Percentiles rank a stretch among this genome's conserved stretches.
These are phyloP conservation scores for Prionailurus viverrinus DNA, from an alignment of 2,113 vertebrate species.

Conservation along the genomic window DNA sequence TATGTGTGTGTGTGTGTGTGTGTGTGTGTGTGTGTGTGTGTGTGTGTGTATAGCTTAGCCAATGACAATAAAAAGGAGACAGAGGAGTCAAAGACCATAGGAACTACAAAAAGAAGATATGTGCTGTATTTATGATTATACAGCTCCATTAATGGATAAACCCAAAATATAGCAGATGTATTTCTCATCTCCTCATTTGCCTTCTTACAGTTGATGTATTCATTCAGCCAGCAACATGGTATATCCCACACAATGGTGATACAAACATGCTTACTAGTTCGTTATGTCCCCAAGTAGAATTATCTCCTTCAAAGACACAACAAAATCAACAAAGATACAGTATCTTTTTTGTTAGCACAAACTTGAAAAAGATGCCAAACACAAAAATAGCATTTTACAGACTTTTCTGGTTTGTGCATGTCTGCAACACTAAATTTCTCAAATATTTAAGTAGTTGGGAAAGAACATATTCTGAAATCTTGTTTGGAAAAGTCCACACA, in stretches of 20 bases:
- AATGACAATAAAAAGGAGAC: background rate
- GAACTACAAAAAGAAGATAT: slow-evolving; percentile 17
- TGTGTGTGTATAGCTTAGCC: background rate
- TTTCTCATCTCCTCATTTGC: background rate
- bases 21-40: no score
- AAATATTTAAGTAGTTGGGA: background rate
- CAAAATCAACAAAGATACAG: background rate
- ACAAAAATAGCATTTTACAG: background rate
- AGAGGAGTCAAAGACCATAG: background rate
- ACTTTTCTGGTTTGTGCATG: background rate
- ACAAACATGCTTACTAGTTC: background rate
- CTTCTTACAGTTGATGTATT: background rate
- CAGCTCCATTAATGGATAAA: background rate
- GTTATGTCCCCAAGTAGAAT: slow-evolving; percentile 5
- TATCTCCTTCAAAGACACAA: slow-evolving; percentile 21
- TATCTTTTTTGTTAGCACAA: slow-evolving; percentile 8
- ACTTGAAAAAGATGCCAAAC: slow-evolving; percentile 10
- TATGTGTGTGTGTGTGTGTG: no score
- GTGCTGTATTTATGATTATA: background rate
- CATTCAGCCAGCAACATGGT: background rate
- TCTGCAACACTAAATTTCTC: slow-evolving; percentile 38
- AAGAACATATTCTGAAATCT: slow-evolving; percentile 41
- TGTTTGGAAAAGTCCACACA: background rate
- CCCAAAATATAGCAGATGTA: background rate
- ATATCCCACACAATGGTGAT: background rate